Conservation (phyloP, 2,888 invertebrate species). For the Eristalis pertinax region DNA sequence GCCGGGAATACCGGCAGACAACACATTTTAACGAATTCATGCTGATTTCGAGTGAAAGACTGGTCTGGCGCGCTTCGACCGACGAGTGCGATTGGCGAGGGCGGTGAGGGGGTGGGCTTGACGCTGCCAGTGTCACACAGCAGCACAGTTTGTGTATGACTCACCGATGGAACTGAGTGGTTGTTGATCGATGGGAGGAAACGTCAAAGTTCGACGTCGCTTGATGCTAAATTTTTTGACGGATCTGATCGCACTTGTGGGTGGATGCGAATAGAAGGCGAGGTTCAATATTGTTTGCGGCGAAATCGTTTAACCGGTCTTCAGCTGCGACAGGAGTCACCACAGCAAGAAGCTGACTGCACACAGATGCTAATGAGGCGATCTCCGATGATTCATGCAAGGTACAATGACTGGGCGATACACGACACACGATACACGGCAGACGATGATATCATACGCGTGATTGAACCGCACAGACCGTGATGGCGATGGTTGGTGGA, state of each 20-base stretch:
- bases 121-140: background rate
- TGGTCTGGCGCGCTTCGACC: background rate
- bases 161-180: slow-evolving; percentile 13
- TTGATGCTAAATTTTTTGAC: slow-evolving; percentile 27
- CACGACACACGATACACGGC: background rate
- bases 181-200: slow-evolving; percentile 11
- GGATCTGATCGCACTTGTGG: slow-evolving; percentile 25
- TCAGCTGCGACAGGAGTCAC: slow-evolving; percentile 23
- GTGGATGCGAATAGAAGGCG: slow-evolving; percentile 1
- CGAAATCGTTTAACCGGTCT: slow-evolving; percentile 34
- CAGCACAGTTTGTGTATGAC: background rate
- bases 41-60: background rate
- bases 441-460: slow-evolving; percentile 63
- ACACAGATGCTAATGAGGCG: slow-evolving; percentile 52
- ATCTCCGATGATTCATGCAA: slow-evolving; percentile 45
- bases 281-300: slow-evolving; percentile 29
- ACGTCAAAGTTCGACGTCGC: slow-evolving; percentile 24
- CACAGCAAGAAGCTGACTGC: background rate
- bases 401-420: slow-evolving; percentile 34
- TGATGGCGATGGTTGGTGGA: no score
- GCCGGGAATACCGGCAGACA: background rate
- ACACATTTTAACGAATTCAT: background rate
- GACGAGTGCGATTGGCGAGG: background rate
- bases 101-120: background rate
- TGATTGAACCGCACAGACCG: slow-evolving; percentile 45